Conservation (phyloP, 2,113 vertebrate genomes). For the Oophaga pumilio region DNA sequence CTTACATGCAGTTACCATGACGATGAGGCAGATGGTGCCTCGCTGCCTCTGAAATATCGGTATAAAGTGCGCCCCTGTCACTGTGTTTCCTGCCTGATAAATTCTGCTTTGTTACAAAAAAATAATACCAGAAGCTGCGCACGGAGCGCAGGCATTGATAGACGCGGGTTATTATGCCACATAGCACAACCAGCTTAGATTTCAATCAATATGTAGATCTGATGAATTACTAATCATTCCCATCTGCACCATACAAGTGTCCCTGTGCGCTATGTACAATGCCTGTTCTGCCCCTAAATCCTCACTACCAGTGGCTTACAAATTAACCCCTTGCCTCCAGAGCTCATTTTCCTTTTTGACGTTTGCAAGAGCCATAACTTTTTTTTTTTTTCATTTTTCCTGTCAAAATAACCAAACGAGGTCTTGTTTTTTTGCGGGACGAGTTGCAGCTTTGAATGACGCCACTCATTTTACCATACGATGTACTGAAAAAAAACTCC, state of each 20-base stretch:
- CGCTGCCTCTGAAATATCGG: conserved; percentile 31
- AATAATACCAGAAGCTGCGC: background rate
- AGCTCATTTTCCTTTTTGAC: no score
- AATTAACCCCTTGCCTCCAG: background rate
- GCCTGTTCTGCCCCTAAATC: background rate
- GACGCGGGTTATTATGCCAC: background rate
- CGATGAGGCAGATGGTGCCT: conserved; percentile 42
- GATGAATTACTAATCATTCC: background rate
- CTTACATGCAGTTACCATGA: conserved; percentile 27
- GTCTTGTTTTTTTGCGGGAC: no score
- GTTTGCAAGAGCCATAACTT: no score
- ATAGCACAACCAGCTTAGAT: background rate
- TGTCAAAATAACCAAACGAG: no score
- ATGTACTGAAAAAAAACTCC: no score
- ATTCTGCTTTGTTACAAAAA: conserved; percentile 13
- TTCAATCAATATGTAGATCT: background rate
- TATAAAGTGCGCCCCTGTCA: background rate
- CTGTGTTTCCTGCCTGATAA: conserved; percentile 40
- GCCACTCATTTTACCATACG: no score
- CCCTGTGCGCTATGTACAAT: background rate
- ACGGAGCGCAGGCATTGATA: background rate
- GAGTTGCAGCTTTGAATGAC: no score
- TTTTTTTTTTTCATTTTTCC: no score
- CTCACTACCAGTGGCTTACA: background rate
- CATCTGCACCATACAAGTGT: background rate